phyloP scores from a whole-genome alignment of 2,113 vertebrate species.

The Urocolius indicus region DNA sequence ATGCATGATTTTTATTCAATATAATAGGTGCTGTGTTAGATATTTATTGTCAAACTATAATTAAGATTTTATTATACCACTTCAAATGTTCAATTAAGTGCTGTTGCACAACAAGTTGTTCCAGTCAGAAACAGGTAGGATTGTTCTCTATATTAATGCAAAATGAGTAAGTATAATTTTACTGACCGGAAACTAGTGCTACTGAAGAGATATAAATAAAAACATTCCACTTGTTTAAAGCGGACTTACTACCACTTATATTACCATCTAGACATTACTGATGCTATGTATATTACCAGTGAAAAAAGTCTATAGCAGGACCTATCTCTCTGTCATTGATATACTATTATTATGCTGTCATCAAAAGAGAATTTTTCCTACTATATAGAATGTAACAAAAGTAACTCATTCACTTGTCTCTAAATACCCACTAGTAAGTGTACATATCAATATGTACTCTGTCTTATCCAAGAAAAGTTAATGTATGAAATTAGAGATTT shows the following conservation, averaged over 20 bases:
- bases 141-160: neutral
- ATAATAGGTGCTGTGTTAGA: neutral
- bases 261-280: neutral
- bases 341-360: neutral
- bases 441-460: neutral
- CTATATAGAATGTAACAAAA: neutral
- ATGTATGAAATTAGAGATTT: neutral
- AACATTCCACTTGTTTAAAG: neutral
- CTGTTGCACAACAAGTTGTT: neutral
- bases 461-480: neutral
- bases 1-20: neutral
- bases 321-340: neutral
- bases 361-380: neutral
- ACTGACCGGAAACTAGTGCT: neutral
- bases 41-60: neutral
- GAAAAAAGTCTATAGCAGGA: neutral
- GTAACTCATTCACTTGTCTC: neutral
- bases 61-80: constrained; percentile 13
- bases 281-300: neutral
- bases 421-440: neutral
- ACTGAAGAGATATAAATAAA: neutral
- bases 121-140: neutral
- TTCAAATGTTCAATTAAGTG: neutral
- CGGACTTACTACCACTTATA: neutral
- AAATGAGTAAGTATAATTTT: neutral